Conservation (phyloP, 2,113 vertebrate species). For the Donacobius atricapilla region DNA sequence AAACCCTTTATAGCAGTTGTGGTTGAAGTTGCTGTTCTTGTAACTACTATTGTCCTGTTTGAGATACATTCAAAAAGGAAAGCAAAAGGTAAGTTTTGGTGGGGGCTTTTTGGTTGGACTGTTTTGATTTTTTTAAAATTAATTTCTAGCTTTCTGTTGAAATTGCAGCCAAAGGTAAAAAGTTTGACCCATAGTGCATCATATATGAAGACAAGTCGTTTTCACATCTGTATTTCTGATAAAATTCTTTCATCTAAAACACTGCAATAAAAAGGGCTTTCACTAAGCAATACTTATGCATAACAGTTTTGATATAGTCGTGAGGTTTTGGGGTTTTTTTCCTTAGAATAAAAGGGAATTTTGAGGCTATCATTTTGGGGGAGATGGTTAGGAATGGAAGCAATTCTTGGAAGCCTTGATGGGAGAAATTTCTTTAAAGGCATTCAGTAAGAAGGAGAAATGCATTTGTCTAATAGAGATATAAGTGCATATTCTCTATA, state of each 20-base stretch:
- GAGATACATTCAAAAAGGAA: slow-evolving; percentile 73
- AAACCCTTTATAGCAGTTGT: slow-evolving; percentile 83
- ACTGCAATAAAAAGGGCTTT: background rate
- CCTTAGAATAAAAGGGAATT: background rate
- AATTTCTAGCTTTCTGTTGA: background rate
- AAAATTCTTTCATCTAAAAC: background rate
- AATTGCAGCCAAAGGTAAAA: background rate
- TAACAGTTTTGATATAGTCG: background rate
- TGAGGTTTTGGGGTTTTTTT: background rate
- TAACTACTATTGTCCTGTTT: slow-evolving; percentile 76
- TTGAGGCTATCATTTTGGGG: background rate
- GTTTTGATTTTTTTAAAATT: background rate
- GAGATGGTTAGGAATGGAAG: background rate
- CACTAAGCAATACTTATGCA: rapidly evolving
- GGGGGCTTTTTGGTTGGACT: rapidly evolving
- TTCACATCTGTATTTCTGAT: background rate
- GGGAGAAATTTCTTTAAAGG: background rate
- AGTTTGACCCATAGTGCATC: background rate
- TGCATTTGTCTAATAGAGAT: rapidly evolving
- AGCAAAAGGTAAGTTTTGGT: slow-evolving; percentile 41
- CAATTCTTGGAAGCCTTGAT: background rate
- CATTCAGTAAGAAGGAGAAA: background rate
- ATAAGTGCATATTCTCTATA: background rate
- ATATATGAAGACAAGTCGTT: background rate
- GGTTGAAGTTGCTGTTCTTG: slow-evolving; percentile 78